phyloP scores from a whole-genome alignment of 2,888 invertebrate species.

The Caenorhabditis sp. region DNA sequence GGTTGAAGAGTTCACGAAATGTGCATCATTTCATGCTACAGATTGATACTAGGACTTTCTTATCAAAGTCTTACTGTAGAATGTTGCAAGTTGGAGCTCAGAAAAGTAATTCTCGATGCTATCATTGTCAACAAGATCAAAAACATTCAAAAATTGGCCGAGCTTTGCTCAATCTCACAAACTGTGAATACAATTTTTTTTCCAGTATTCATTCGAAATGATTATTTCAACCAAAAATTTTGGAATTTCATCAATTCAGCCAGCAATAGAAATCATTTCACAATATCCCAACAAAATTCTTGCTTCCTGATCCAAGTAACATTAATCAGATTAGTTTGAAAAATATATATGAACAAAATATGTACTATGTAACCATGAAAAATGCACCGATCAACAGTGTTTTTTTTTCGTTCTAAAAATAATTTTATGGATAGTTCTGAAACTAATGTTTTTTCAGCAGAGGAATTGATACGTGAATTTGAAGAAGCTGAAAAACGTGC shows the following conservation, averaged over 20 bases:
- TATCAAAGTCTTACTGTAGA: slow-evolving; percentile 38
- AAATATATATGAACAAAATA: too few relatives aligned
- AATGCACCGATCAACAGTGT: too few relatives aligned
- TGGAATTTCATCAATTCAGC: slow-evolving; percentile 40
- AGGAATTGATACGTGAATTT: slow-evolving; percentile 20
- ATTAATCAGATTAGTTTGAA: background rate
- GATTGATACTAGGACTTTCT: too few relatives aligned
- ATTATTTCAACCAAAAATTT: slow-evolving; percentile 34
- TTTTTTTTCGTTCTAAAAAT: too few relatives aligned
- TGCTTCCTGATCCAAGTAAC: slow-evolving; percentile 37
- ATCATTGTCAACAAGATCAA: slow-evolving; percentile 9
- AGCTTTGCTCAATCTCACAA: slow-evolving; percentile 12
- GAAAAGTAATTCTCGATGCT: slow-evolving; percentile 11
- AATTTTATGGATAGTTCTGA: too few relatives aligned
- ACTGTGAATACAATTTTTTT: too few relatives aligned
- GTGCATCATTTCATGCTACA: too few relatives aligned
- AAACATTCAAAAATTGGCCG: slow-evolving; percentile 26
- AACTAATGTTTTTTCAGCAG: slow-evolving; percentile 24
- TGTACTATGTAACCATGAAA: too few relatives aligned
- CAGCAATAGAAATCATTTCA: slow-evolving; percentile 24
- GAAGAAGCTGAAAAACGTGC: slow-evolving; percentile 26
- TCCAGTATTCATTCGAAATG: slow-evolving; percentile 31
- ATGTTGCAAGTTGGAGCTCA: slow-evolving; percentile 32
- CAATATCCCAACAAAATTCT: slow-evolving; percentile 36
- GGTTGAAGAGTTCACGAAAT: too few relatives aligned